phyloP scores from a whole-genome alignment of 2,888 invertebrate genomes.

The Psococerastis gibbosa region DNA sequence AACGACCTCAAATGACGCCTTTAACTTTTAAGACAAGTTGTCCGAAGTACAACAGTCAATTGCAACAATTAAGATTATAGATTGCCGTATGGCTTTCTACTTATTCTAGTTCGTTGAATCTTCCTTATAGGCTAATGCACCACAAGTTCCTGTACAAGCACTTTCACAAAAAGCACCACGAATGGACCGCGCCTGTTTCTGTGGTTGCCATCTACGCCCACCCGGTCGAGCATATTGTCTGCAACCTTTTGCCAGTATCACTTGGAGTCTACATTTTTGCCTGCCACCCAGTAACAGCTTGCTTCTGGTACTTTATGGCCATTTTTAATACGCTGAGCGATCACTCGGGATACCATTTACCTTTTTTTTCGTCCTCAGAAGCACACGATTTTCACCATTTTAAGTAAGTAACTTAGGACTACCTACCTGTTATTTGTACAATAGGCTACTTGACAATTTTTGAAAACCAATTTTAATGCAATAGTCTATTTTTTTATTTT shows the following conservation, averaged over 20 bases:
- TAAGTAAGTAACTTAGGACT: too few relatives aligned
- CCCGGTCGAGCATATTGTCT: constrained; percentile 55
- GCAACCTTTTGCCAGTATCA: constrained; percentile 56
- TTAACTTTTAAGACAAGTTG: too few relatives aligned
- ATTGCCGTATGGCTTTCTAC: neutral
- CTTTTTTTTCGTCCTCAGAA: constrained; percentile 68
- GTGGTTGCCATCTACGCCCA: constrained; percentile 64
- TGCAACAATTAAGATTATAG: too few relatives aligned
- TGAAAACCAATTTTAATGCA: too few relatives aligned
- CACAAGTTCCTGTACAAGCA: constrained; percentile 53
- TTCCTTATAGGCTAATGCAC: constrained; percentile 43
- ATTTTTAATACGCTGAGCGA: constrained; percentile 58
- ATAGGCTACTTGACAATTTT: too few relatives aligned
- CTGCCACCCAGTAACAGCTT: constrained; percentile 54
- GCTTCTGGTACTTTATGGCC: constrained; percentile 61
- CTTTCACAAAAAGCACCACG: constrained; percentile 72
- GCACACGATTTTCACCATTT: constrained; percentile 77
- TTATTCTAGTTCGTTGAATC: neutral
- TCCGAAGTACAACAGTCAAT: too few relatives aligned
- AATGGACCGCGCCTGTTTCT: constrained; percentile 74
- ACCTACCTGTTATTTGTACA: too few relatives aligned
- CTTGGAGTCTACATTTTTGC: constrained; percentile 54
- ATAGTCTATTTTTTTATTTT: too few relatives aligned
- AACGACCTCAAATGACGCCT: too few relatives aligned
- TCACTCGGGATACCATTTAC: constrained; percentile 71